Conservation (phyloP, 1,140 invertebrate genomes). For the Acyrthosiphon pisum region DNA sequence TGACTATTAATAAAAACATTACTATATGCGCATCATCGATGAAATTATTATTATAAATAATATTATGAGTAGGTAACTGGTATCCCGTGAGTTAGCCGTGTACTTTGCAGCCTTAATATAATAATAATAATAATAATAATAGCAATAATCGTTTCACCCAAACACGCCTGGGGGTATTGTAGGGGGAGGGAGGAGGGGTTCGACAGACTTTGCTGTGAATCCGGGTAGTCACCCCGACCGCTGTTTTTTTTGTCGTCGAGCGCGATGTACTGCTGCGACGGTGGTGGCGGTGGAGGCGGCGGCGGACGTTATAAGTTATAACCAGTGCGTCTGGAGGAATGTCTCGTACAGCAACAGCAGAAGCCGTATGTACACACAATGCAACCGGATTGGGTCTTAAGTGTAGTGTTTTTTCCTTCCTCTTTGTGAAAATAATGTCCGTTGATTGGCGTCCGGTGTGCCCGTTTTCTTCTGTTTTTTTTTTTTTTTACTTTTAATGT, state of each 20-base stretch:
- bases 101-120: neutral
- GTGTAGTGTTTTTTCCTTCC: conserved; percentile 20
- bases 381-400: conserved; percentile 26
- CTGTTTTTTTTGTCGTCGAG: neutral
- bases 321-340: neutral
- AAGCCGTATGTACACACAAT: conserved; percentile 19
- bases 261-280: neutral
- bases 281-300: neutral
- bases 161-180: neutral
- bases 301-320: neutral
- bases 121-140: neutral
- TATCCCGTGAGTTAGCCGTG: neutral
- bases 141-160: neutral
- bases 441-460: conserved; percentile 51
- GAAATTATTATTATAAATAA: neutral
- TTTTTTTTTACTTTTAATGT: conserved; percentile 33
- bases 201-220: neutral
- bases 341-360: neutral
- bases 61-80: neutral
- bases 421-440: conserved; percentile 21
- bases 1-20: neutral
- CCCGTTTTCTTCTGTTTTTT: conserved; percentile 35
- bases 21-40: neutral
- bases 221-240: neutral
- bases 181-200: neutral